These are phyloP conservation scores for Pelobates fuscus DNA, from an alignment of 2,113 vertebrate genomes.

Conservation along the genomic window DNA sequence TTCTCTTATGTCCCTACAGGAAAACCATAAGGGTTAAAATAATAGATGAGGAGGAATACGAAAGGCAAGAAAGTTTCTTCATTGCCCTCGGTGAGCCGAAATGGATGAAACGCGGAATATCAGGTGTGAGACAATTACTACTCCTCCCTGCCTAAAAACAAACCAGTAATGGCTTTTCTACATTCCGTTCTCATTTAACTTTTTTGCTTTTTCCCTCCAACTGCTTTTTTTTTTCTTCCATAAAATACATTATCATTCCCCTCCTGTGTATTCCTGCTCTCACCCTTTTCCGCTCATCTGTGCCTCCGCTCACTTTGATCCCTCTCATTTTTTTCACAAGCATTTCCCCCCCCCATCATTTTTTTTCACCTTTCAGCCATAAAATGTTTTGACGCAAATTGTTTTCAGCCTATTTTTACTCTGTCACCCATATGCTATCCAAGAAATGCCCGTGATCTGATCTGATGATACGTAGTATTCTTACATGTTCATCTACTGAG, in stretches of 20 bases:
- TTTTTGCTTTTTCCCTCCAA: slow-evolving; percentile 47
- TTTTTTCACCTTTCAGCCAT: not conserved
- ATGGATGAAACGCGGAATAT: slow-evolving; percentile 88
- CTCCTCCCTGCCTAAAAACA: slow-evolving; percentile 36
- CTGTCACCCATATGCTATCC: no score
- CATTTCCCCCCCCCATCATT: not conserved
- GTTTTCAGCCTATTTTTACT: slow-evolving; percentile 5
- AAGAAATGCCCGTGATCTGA: slow-evolving; percentile 21
- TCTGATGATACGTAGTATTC: slow-evolving; percentile 12
- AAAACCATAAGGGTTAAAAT: slow-evolving; percentile 98
- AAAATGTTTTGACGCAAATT: slow-evolving; percentile 18
- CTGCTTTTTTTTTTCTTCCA: slow-evolving; percentile 62
- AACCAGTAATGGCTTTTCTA: slow-evolving; percentile 30
- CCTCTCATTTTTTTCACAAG: slow-evolving; percentile 56
- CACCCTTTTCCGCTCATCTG: slow-evolving; percentile 72
- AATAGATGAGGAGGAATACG: slow-evolving; percentile 99
- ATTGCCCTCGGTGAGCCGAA: slow-evolving; percentile 97
- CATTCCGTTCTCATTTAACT: slow-evolving; percentile 43
- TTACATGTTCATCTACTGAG: no score
- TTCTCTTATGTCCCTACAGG: slow-evolving; percentile 84
- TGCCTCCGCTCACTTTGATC: slow-evolving; percentile 66
- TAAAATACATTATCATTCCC: slow-evolving; percentile 53
- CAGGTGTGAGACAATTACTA: slow-evolving; percentile 78
- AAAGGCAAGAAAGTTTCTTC: slow-evolving; percentile 99
- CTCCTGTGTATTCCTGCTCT: slow-evolving; percentile 69